These are phyloP conservation scores for Pharmacophagus antenor DNA, from an alignment of 2,888 invertebrate genomes.

Conservation along the genomic window DNA sequence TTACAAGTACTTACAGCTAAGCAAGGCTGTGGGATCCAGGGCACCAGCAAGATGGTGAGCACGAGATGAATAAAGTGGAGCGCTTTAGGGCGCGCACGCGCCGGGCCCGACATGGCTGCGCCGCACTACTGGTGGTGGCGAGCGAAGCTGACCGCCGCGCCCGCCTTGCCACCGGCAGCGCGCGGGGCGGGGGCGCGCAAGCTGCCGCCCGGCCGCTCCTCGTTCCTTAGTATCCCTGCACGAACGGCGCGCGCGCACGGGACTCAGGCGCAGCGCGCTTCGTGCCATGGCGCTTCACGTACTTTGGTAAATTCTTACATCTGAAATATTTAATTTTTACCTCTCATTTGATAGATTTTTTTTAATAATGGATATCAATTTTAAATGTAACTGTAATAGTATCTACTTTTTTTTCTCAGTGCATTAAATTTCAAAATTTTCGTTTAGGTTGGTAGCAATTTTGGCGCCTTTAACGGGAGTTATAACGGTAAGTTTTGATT, in stretches of 20 bases:
- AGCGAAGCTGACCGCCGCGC: conserved; percentile 46
- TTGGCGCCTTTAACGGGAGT: conserved; percentile 62
- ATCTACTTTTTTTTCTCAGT: background rate
- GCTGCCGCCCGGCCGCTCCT: conserved; percentile 63
- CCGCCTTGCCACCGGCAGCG: conserved; percentile 47
- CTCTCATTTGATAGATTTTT: background rate
- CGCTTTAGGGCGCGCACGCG: conserved; percentile 67
- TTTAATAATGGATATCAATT: conserved; percentile 6
- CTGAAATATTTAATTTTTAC: conserved; percentile 2
- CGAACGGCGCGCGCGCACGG: conserved; percentile 79
- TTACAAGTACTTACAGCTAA: conserved; percentile 61
- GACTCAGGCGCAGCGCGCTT: conserved; percentile 74
- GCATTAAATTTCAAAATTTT: conserved; percentile 30
- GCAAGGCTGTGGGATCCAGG: conserved; percentile 50
- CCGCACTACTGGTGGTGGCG: conserved; percentile 74
- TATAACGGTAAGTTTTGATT: conserved; percentile 57
- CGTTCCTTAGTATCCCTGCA: conserved; percentile 78
- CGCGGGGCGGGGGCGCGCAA: conserved; percentile 62
- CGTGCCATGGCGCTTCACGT: conserved; percentile 77
- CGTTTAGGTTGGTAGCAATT: conserved; percentile 66
- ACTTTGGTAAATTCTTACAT: conserved; percentile 59
- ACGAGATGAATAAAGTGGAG: conserved; percentile 60
- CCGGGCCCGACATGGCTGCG: conserved; percentile 79
- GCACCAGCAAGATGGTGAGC: conserved; percentile 59
- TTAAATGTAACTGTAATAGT: background rate